Conservation (phyloP, 2,797 vertebrate species). For the Tolypeutes matacus region DNA sequence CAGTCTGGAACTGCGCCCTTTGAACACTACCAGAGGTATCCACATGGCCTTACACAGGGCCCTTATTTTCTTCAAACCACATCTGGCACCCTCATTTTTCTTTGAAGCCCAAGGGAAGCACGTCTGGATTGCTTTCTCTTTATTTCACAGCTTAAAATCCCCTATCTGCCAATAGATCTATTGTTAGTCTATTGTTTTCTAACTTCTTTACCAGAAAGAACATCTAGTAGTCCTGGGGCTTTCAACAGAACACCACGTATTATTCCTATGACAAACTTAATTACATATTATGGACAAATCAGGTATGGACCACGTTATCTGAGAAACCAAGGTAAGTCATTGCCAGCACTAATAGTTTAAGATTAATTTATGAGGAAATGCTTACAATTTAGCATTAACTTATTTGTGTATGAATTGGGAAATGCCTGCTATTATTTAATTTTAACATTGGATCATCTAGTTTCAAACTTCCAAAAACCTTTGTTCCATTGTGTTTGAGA, state of each 20-base stretch:
- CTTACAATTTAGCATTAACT: slow-evolving; percentile 9
- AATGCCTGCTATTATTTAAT: slow-evolving; percentile 41
- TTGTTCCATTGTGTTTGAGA: slow-evolving; percentile 24
- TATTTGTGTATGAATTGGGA: slow-evolving; percentile 12
- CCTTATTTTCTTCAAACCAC: not conserved
- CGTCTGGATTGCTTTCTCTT: not conserved
- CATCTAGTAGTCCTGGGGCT: not conserved
- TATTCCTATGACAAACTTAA: slow-evolving; percentile 49
- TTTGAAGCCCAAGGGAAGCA: not conserved
- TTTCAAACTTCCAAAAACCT: slow-evolving; percentile 55
- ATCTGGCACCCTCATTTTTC: slow-evolving; percentile 23
- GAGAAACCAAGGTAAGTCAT: slow-evolving; percentile 30
- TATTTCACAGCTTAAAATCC: not conserved
- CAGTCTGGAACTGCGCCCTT: slow-evolving; percentile 8
- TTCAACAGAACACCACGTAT: slow-evolving; percentile 50
- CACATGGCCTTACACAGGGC: not conserved
- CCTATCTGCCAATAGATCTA: not conserved
- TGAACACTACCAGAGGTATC: not conserved
- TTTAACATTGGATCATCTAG: slow-evolving; percentile 23
- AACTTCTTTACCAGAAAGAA: slow-evolving; percentile 56
- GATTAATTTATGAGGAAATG: slow-evolving; percentile 49
- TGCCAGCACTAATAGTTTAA: slow-evolving; percentile 6
- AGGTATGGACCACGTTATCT: not conserved
- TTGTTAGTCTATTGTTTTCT: slow-evolving; percentile 55
- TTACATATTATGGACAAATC: slow-evolving; percentile 26